phyloP scores from a whole-genome alignment of 2,797 vertebrate genomes.

The Okamejei kenojei region DNA sequence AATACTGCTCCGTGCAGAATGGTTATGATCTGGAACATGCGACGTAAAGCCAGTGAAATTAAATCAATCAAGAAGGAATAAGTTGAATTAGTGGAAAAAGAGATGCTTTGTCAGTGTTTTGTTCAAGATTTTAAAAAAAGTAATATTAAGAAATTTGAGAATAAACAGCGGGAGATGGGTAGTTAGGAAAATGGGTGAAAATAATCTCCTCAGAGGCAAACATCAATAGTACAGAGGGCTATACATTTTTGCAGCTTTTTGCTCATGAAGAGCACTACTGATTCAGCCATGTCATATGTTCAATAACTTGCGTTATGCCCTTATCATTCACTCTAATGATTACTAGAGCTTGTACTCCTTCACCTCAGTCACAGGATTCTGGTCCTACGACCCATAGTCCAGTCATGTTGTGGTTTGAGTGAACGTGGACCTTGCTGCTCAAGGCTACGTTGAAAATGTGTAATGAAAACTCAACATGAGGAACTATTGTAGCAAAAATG shows the following conservation, averaged over 20 bases:
- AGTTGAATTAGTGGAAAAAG: background rate
- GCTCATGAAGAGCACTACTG: background rate
- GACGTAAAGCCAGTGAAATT: background rate
- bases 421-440: background rate
- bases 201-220: background rate
- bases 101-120: background rate
- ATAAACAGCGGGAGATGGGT: background rate
- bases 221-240: background rate
- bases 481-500: background rate
- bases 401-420: background rate
- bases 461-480: background rate
- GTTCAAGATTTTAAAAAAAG: background rate
- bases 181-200: background rate
- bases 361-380: background rate
- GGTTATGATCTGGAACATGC: no score
- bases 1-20: no score
- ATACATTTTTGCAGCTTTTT: background rate
- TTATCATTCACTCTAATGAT: background rate
- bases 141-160: background rate
- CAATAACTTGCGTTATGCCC: background rate
- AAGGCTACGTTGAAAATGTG: background rate
- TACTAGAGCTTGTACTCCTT: background rate
- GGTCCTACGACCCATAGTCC: background rate
- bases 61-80: background rate
- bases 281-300: background rate